These are phyloP conservation scores for Coenobita brevimanus DNA, from an alignment of 1,140 invertebrate species.

Conservation along the genomic window DNA sequence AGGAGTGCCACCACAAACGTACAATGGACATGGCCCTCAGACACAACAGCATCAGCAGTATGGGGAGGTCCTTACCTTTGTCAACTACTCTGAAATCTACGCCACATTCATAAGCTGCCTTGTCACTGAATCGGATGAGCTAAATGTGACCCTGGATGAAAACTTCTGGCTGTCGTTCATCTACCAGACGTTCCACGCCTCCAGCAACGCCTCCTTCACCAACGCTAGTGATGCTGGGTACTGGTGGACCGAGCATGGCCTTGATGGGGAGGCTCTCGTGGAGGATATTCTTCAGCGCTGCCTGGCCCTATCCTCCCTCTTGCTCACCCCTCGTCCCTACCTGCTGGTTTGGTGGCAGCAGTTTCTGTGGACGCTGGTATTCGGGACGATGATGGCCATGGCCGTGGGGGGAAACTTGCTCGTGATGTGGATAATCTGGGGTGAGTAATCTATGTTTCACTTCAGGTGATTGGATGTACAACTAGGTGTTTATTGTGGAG, in stretches of 20 bases:
- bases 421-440: constrained; percentile 58
- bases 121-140: background rate
- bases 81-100: constrained; percentile 16
- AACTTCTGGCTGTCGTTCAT: constrained; percentile 14
- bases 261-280: background rate
- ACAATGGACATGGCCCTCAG: too few species aligned
- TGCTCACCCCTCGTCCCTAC: constrained; percentile 31
- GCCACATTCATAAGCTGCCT: constrained; percentile 15
- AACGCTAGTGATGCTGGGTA: background rate
- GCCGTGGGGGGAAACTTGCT: constrained; percentile 47
- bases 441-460: too few species aligned
- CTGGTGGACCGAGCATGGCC: background rate
- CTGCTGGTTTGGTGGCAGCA: constrained; percentile 56
- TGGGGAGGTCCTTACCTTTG: background rate
- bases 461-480: too few species aligned
- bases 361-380: constrained; percentile 50
- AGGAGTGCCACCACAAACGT: background rate
- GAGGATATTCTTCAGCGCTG: background rate
- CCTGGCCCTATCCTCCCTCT: constrained; percentile 9
- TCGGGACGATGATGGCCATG: constrained; percentile 54
- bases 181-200: background rate
- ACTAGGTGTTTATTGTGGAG: too few species aligned
- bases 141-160: constrained; percentile 18
- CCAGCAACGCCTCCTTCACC: background rate
- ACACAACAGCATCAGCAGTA: background rate